These are phyloP conservation scores for Perizoma flavofasciatum DNA, from an alignment of 2,888 invertebrate species.

Conservation along the genomic window DNA sequence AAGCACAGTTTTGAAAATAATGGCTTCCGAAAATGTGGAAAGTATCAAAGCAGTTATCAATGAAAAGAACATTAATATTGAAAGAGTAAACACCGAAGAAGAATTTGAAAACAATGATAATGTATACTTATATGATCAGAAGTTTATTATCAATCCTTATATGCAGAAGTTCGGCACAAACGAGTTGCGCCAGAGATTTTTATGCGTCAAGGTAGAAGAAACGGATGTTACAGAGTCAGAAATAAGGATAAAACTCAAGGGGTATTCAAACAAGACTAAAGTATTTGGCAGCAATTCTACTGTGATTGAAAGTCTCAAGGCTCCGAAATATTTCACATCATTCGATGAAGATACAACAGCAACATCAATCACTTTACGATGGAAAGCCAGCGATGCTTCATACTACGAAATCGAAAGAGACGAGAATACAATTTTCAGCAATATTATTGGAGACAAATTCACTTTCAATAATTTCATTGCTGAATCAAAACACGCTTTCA, in stretches of 20 bases:
- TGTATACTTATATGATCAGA: conserved; percentile 58
- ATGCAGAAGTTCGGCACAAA: conserved; percentile 44
- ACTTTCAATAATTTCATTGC: conserved; percentile 56
- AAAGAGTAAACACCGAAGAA: conserved; percentile 50
- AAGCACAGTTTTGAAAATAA: conserved; percentile 64
- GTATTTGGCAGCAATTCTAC: conserved; percentile 49
- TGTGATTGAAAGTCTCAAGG: conserved; percentile 40
- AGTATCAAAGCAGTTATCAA: conserved; percentile 60
- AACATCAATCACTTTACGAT: conserved; percentile 55
- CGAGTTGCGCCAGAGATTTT: conserved; percentile 52
- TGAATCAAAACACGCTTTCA: conserved; percentile 58
- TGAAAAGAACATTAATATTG: conserved; percentile 51
- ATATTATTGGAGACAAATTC: conserved; percentile 51
- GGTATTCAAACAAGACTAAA: conserved; percentile 49
- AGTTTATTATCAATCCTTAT: conserved; percentile 63
- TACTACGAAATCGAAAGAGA: conserved; percentile 73
- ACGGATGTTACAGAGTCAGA: conserved; percentile 57
- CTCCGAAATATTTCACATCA: conserved; percentile 49
- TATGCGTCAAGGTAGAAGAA: conserved; percentile 64
- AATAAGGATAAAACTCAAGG: conserved; percentile 63
- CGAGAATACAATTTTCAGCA: conserved; percentile 55
- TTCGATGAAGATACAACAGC: conserved; percentile 48
- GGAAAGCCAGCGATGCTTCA: conserved; percentile 50
- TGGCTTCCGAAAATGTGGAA: conserved; percentile 51
- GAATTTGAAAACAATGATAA: conserved; percentile 59